phyloP scores from a whole-genome alignment of 2,888 invertebrate genomes.

The Tillus elongatus region DNA sequence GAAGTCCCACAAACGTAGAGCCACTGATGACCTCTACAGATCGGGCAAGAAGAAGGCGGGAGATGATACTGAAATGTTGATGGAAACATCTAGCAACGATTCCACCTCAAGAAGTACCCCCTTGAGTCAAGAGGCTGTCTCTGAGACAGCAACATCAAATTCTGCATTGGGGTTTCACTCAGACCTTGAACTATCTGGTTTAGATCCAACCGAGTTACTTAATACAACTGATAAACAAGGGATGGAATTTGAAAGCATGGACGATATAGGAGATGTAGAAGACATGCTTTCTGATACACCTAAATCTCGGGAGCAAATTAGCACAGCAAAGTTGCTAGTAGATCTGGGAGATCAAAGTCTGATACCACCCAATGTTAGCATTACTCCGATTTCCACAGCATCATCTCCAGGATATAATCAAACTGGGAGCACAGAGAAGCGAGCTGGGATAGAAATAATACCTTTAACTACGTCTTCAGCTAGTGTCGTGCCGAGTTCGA shows the following conservation, averaged over 20 bases:
- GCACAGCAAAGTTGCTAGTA: conserved; percentile 41
- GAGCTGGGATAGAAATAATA: conserved; percentile 78
- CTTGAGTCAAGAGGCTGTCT: conserved; percentile 41
- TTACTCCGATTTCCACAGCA: conserved; percentile 50
- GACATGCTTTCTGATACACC: conserved; percentile 40
- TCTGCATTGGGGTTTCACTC: conserved; percentile 49
- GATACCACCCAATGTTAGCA: conserved; percentile 53
- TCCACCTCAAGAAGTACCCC: conserved; percentile 52
- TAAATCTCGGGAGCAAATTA: conserved; percentile 47
- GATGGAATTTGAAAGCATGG: conserved; percentile 55
- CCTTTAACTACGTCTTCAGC: conserved; percentile 60
- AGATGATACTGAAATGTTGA: conserved; percentile 49
- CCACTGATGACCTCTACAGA: conserved; percentile 26
- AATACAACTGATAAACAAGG: conserved; percentile 39
- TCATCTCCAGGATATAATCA: conserved; percentile 10
- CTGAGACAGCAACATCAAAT: conserved; percentile 45
- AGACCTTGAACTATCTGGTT: conserved; percentile 53
- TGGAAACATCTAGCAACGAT: conserved; percentile 56
- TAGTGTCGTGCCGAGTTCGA: conserved; percentile 64
- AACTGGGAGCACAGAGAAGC: conserved; percentile 50
- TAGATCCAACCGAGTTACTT: conserved; percentile 53
- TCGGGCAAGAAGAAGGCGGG: conserved; percentile 48
- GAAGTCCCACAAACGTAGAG: conserved; percentile 30
- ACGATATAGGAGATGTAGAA: conserved; percentile 48
- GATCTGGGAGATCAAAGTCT: conserved; percentile 43